Percentiles rank a stretch among this genome's conserved stretches.
These are phyloP conservation scores for Bathynomus jamesi DNA, from an alignment of 1,140 invertebrate species.

Conservation along the genomic window DNA sequence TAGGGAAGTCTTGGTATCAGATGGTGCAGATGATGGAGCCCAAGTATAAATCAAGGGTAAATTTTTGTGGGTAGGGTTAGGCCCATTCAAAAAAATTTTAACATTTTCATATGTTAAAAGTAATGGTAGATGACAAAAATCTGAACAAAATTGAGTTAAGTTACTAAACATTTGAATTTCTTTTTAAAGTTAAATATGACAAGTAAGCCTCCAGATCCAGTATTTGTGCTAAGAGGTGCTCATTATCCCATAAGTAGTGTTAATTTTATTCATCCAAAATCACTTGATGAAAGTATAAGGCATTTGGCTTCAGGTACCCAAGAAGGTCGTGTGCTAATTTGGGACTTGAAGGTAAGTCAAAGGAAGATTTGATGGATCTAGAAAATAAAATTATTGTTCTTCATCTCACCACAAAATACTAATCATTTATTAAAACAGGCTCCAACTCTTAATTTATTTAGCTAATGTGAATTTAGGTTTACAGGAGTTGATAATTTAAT, in stretches of 20 bases:
- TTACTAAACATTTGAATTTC: neutral
- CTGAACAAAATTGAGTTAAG: neutral
- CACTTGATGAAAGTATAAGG: slow-evolving; percentile 7
- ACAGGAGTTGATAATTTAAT: neutral
- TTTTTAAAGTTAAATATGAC: neutral
- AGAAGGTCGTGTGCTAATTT: slow-evolving; percentile 14
- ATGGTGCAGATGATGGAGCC: slow-evolving; percentile 25
- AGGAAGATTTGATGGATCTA: neutral
- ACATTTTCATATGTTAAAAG: neutral
- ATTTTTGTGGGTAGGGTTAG: neutral
- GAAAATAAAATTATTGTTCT: neutral
- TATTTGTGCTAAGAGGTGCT: slow-evolving; percentile 31
- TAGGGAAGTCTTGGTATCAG: slow-evolving; percentile 52
- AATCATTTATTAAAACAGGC: neutral
- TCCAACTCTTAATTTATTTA: neutral
- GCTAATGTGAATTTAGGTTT: neutral
- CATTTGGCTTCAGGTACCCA: slow-evolving; percentile 19
- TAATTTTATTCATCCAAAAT: slow-evolving; percentile 12
- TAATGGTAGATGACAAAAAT: neutral
- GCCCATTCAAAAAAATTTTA: neutral
- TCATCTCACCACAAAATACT: neutral
- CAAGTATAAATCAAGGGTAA: slow-evolving; percentile 22
- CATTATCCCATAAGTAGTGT: slow-evolving; percentile 20
- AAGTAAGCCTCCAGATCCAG: slow-evolving; percentile 22
- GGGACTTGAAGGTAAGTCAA: slow-evolving; percentile 18